Conservation (phyloP, 2,888 invertebrate species). For the Amiota mariae region DNA sequence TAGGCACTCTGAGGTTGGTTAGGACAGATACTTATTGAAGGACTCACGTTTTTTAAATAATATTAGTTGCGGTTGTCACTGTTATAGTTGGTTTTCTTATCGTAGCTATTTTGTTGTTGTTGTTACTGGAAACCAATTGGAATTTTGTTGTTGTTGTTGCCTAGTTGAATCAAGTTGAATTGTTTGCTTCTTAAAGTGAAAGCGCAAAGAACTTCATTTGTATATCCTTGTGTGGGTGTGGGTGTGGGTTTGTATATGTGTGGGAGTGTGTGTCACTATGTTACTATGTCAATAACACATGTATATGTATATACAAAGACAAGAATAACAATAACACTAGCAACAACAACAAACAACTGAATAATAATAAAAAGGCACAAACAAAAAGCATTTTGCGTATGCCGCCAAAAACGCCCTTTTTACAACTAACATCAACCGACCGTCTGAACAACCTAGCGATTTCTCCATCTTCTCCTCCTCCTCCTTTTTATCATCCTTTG, state of each 20-base stretch:
- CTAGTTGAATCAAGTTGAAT: conserved; percentile 58
- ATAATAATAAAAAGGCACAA: not conserved
- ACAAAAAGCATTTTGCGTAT: not conserved
- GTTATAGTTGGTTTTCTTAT: too few species aligned
- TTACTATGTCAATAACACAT: conserved; percentile 1
- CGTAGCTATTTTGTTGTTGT: not conserved
- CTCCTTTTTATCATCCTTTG: too few species aligned
- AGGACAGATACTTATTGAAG: too few species aligned
- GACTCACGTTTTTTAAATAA: conserved; percentile 17
- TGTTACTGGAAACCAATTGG: conserved; percentile 16
- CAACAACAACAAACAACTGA: not conserved
- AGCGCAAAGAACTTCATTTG: conserved; percentile 3
- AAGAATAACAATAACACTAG: not conserved
- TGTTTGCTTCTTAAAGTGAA: conserved; percentile 6
- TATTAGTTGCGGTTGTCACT: conserved; percentile 26
- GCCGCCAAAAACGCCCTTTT: too few species aligned
- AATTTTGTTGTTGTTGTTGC: conserved; percentile 41
- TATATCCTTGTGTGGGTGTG: not conserved
- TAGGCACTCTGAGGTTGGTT: too few species aligned
- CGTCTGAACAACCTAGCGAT: too few species aligned
- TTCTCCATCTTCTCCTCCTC: not conserved
- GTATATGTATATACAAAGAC: too few species aligned
- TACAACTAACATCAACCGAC: too few species aligned
- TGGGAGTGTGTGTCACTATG: not conserved
- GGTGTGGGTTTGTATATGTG: not conserved